phyloP scores from a whole-genome alignment of 1,140 invertebrate species.

The Bicyclus anynana region DNA sequence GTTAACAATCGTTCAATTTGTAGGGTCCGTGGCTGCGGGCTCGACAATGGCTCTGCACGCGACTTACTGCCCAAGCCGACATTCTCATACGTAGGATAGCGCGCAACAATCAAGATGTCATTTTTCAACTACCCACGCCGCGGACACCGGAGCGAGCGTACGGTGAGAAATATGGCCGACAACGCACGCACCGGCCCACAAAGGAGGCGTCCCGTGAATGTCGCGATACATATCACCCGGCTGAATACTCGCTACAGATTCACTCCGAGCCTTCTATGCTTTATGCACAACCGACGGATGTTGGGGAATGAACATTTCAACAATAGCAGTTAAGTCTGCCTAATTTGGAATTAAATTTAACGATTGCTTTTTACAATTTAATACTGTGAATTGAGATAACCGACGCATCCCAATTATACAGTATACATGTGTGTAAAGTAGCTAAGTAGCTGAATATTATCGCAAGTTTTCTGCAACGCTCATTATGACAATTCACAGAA shows the following conservation, averaged over 20 bases:
- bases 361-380: background rate
- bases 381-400: background rate
- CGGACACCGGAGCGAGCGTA: conserved; percentile 49
- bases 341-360: background rate
- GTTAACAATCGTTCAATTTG: conserved; percentile 76
- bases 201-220: conserved; percentile 60
- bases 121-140: conserved; percentile 75
- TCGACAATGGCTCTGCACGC: conserved; percentile 62
- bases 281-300: conserved; percentile 9
- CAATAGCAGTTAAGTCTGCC: background rate
- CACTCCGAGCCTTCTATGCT: conserved; percentile 14
- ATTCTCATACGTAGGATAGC: conserved; percentile 72
- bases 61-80: conserved; percentile 50
- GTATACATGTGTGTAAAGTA: conserved; percentile 37
- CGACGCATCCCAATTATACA: conserved; percentile 2
- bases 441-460: conserved; percentile 42
- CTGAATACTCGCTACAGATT: conserved; percentile 21
- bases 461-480: conserved; percentile 44
- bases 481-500: conserved; percentile 68
- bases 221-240: conserved; percentile 62
- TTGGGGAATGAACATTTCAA: background rate
- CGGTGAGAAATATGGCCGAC: conserved; percentile 70
- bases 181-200: conserved; percentile 61
- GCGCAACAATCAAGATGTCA: conserved; percentile 76
- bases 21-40: conserved; percentile 48